These are phyloP conservation scores for Hymenochirus boettgeri DNA, from an alignment of 2,113 vertebrate genomes.

Conservation along the genomic window DNA sequence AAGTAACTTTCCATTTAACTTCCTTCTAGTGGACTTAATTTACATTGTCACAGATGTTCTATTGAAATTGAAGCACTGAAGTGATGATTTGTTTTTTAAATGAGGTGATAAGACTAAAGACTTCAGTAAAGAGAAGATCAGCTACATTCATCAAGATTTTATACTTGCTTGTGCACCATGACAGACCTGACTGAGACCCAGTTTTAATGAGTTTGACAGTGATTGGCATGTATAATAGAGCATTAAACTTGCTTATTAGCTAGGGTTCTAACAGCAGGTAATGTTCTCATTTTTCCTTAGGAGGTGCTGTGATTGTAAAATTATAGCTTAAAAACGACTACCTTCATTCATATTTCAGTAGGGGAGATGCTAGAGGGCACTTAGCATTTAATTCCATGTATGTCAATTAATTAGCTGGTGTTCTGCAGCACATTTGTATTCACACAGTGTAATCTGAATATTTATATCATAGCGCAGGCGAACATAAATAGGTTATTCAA, in stretches of 20 bases:
- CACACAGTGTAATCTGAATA: no score
- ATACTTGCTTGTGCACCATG: not conserved
- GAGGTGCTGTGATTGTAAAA: not conserved
- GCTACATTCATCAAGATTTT: not conserved
- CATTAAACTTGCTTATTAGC: not conserved
- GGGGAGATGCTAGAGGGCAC: not conserved
- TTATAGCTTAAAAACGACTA: no score
- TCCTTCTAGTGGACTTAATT: not conserved
- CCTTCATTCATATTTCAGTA: not conserved
- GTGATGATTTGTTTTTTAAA: not conserved
- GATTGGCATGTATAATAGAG: not conserved
- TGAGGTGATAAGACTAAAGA: not conserved
- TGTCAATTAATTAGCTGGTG: no score
- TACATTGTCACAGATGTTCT: not conserved
- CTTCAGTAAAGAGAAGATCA: not conserved
- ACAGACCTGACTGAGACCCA: not conserved
- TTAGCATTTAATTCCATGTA: no score
- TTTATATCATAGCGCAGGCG: no score
- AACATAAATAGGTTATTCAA: no score
- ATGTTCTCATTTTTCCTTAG: not conserved
- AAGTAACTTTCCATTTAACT: not conserved
- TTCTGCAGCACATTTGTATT: no score
- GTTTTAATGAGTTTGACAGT: not conserved
- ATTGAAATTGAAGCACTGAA: not conserved
- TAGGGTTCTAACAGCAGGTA: not conserved